phyloP scores from a whole-genome alignment of 2,113 vertebrate genomes.

The Pachypanchax playfairii region DNA sequence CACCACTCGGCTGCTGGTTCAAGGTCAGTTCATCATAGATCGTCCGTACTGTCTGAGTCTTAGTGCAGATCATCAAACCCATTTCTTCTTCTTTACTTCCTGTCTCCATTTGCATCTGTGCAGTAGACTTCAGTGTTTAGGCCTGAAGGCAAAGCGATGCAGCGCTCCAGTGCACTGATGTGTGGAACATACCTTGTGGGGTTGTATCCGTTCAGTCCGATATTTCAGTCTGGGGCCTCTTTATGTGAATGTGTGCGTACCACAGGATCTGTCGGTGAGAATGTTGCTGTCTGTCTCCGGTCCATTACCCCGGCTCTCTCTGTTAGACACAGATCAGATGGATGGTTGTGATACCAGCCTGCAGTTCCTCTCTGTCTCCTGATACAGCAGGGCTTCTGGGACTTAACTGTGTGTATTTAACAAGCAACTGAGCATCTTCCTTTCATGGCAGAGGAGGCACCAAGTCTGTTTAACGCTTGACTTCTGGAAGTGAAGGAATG shows the following conservation, averaged over 20 bases:
- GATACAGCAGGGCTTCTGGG: conserved; percentile 30
- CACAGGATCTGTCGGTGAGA: conserved; percentile 44
- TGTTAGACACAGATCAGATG: conserved; percentile 68
- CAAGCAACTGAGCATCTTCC: conserved; percentile 40
- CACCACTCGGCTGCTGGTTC: conserved; percentile 94
- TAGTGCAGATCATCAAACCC: conserved; percentile 3
- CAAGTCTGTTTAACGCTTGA: conserved; percentile 39
- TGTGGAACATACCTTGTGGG: conserved; percentile 51
- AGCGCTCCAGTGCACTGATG: conserved; percentile 41
- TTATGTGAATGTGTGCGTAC: conserved; percentile 48
- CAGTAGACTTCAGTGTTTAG: conserved; percentile 32
- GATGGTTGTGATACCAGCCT: conserved; percentile 59
- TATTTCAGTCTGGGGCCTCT: conserved; percentile 50
- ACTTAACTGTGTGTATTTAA: conserved; percentile 58
- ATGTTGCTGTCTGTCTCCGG: conserved; percentile 66
- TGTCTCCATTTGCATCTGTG: neutral
- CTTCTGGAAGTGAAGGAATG: conserved; percentile 33
- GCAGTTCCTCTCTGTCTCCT: conserved; percentile 32
- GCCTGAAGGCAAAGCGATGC: conserved; percentile 33
- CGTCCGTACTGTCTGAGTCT: no score
- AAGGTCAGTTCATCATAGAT: conserved; percentile 82
- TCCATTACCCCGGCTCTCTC: conserved; percentile 73
- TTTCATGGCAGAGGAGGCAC: conserved; percentile 27
- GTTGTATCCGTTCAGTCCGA: conserved; percentile 62
- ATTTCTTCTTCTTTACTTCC: neutral